Percentiles rank a stretch among this genome's conserved stretches.
Conservation (phyloP, 1,140 invertebrate species). For the Aradophagus sp. region DNA sequence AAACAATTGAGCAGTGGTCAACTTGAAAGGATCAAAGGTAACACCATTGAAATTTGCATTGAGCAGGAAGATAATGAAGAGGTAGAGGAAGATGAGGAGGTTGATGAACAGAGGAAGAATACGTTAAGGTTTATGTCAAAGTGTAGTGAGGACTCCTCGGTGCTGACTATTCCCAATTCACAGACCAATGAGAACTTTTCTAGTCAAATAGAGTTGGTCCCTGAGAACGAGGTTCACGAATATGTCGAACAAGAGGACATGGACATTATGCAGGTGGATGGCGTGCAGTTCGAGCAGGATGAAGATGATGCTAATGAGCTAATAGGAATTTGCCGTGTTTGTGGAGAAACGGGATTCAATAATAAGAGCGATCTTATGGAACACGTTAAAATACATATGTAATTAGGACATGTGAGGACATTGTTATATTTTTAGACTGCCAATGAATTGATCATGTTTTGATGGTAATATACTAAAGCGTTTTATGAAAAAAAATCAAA, state of each 20-base stretch:
- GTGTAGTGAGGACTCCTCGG: slow-evolving; percentile 63
- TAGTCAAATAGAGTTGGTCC: slow-evolving; percentile 61
- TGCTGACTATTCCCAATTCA: slow-evolving; percentile 66
- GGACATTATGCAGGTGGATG: slow-evolving; percentile 53
- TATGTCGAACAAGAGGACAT: slow-evolving; percentile 36
- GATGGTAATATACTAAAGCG: too few relatives aligned
- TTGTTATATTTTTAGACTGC: too few relatives aligned
- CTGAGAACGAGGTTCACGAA: slow-evolving; percentile 20
- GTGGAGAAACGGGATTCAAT: slow-evolving; percentile 66
- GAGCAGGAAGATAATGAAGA: slow-evolving; percentile 4
- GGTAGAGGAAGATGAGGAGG: background rate
- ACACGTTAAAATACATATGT: slow-evolving; percentile 72
- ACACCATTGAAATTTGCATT: slow-evolving; percentile 36
- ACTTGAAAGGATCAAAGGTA: slow-evolving; percentile 13
- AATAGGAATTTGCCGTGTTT: slow-evolving; percentile 65
- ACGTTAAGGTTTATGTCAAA: slow-evolving; percentile 68
- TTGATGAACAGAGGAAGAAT: slow-evolving; percentile 42
- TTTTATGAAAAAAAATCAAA: too few relatives aligned
- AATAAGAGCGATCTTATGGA: slow-evolving; percentile 69
- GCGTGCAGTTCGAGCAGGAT: slow-evolving; percentile 50
- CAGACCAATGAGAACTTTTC: slow-evolving; percentile 64
- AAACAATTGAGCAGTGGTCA: slow-evolving; percentile 7
- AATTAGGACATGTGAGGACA: slow-evolving; percentile 48
- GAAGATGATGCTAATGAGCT: slow-evolving; percentile 60
- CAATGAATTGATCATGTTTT: too few relatives aligned